A percentile compares a stretch with the other conserved stretches of the same genome.
Evolutionary conservation across 2,797 vertebrate species (phyloP).

Genomic region (Pempheris klunzingeri): DNA sequence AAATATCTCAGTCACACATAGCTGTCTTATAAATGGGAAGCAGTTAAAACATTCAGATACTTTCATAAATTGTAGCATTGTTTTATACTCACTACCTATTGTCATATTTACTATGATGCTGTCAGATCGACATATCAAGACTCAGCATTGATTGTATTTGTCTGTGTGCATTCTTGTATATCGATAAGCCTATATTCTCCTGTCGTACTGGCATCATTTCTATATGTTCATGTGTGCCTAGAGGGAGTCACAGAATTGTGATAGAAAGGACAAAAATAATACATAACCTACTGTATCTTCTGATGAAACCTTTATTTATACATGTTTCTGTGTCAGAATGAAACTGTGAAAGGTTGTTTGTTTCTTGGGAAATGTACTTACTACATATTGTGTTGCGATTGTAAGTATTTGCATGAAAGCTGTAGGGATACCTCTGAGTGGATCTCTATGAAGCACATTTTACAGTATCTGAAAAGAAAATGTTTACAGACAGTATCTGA

Average conservation of each 20-base stretch:
- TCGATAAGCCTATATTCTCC: slow-evolving; percentile 48
- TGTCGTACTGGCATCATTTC: slow-evolving; percentile 56
- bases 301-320: slow-evolving; percentile 54
- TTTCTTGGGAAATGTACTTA: slow-evolving; percentile 50
- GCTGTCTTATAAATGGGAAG: slow-evolving; percentile 52
- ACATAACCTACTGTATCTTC: slow-evolving; percentile 33
- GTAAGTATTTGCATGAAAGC: slow-evolving; percentile 76
- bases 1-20: slow-evolving; percentile 49
- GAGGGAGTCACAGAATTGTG: slow-evolving; percentile 44
- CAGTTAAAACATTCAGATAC: slow-evolving; percentile 10
- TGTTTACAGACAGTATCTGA: slow-evolving; percentile 61
- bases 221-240: slow-evolving; percentile 51
- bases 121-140: slow-evolving; percentile 49
- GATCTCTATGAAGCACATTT: slow-evolving; percentile 67
- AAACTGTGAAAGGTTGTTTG: slow-evolving; percentile 52
- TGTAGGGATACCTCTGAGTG: slow-evolving; percentile 47
- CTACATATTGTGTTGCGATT: slow-evolving; percentile 55
- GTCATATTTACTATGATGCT: slow-evolving; percentile 58
- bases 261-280: slow-evolving; percentile 56
- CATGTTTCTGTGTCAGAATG: slow-evolving; percentile 58
- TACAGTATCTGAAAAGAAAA: slow-evolving; percentile 52
- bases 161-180: slow-evolving; percentile 58
- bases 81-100: slow-evolving; percentile 65
- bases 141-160: slow-evolving; percentile 68
- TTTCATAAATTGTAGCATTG: slow-evolving; percentile 69